These are phyloP conservation scores for Spea multiplicata DNA, from an alignment of 2,113 vertebrate genomes.

Conservation along the genomic window DNA sequence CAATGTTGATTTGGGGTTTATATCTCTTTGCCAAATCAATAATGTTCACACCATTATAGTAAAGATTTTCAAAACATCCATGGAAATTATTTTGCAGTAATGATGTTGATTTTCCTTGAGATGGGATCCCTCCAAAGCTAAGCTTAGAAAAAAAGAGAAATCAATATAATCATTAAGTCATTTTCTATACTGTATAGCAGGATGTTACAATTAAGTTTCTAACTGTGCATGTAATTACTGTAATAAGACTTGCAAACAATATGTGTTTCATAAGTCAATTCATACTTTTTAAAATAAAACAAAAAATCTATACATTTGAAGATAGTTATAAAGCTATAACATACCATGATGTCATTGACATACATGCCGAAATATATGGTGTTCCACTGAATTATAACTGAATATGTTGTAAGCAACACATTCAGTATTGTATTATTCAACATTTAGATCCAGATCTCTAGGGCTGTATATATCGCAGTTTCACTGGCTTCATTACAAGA, in stretches of 20 bases:
- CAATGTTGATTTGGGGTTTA: constrained; percentile 69
- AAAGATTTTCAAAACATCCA: constrained; percentile 90
- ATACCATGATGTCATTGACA: too few species aligned
- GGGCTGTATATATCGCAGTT: too few species aligned
- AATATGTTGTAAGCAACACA: too few species aligned
- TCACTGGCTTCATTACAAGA: too few species aligned
- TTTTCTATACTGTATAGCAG: constrained; percentile 51
- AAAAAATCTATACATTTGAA: too few species aligned
- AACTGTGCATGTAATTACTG: constrained; percentile 39
- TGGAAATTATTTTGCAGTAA: constrained; percentile 76
- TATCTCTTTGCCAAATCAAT: constrained; percentile 73
- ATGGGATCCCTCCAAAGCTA: constrained; percentile 83
- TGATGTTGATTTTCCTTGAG: constrained; percentile 72
- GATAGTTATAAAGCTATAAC: too few species aligned
- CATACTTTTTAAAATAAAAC: too few species aligned
- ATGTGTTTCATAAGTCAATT: too few species aligned
- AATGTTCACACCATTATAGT: constrained; percentile 80
- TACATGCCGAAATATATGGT: too few species aligned
- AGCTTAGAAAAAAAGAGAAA: constrained; percentile 83
- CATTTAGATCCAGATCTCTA: too few species aligned
- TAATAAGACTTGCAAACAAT: neutral
- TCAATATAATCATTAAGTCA: constrained; percentile 69
- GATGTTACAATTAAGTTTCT: constrained; percentile 29
- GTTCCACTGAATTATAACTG: too few species aligned
- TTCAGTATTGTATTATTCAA: too few species aligned